These are phyloP conservation scores for Alcedo quadribrachys DNA, from an alignment of 2,797 vertebrate species.

Conservation along the genomic window DNA sequence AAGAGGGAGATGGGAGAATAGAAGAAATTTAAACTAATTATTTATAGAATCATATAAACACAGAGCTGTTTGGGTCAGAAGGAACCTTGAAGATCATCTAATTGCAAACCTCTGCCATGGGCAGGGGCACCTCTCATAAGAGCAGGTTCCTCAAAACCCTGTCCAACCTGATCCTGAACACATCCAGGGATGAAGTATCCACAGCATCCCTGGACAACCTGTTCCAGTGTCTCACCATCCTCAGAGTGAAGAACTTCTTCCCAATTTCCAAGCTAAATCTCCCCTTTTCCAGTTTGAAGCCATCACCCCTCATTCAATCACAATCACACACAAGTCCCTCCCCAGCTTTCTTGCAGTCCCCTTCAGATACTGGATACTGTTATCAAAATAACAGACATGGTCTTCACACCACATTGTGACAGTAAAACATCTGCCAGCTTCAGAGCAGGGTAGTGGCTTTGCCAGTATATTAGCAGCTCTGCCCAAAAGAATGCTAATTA, in stretches of 20 bases:
- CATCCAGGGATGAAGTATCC: background rate
- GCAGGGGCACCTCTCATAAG: background rate
- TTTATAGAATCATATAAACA: background rate
- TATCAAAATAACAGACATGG: background rate
- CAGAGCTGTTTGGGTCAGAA: background rate
- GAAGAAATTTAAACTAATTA: background rate
- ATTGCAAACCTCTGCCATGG: background rate
- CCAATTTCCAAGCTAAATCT: background rate
- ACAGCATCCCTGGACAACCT: background rate
- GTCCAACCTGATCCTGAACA: background rate
- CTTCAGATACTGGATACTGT: background rate
- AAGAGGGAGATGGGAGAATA: background rate
- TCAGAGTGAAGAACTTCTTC: background rate
- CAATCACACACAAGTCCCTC: background rate
- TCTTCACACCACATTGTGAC: background rate
- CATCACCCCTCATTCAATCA: background rate
- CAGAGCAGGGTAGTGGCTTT: background rate
- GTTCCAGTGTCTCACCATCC: background rate
- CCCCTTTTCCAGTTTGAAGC: too few species aligned
- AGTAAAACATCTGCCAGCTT: background rate
- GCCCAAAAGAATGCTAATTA: background rate
- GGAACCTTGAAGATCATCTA: background rate
- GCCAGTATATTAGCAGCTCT: background rate
- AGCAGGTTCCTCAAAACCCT: background rate
- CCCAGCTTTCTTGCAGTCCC: background rate